Percentiles rank a stretch among this genome's conserved stretches.
phyloP scores from a whole-genome alignment of 2,888 invertebrate species.

The Protophormia terraenovae region DNA sequence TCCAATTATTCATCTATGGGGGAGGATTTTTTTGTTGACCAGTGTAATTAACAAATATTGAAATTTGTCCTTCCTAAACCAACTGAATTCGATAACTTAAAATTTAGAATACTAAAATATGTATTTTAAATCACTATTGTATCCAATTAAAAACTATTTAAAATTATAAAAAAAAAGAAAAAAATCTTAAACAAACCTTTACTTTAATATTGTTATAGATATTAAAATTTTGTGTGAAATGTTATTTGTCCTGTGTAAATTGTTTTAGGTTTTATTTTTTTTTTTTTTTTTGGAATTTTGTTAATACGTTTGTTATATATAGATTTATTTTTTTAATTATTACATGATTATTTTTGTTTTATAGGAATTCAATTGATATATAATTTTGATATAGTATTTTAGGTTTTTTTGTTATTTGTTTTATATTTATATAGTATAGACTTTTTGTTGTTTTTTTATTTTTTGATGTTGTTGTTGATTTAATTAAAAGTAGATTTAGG shows the following conservation, averaged over 20 bases:
- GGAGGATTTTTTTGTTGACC: no score
- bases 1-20: no score
- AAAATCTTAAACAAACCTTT: slow-evolving; percentile 58
- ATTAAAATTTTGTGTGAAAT: slow-evolving; percentile 54
- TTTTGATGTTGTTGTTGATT: slow-evolving; percentile 35
- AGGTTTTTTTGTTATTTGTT: slow-evolving; percentile 2
- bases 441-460: slow-evolving; percentile 52
- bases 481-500: slow-evolving; percentile 48
- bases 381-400: slow-evolving; percentile 57
- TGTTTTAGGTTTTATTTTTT: slow-evolving; percentile 36
- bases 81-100: no score
- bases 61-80: no score
- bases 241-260: slow-evolving; percentile 61
- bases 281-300: slow-evolving; percentile 14
- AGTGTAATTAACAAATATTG: no score
- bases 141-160: not conserved
- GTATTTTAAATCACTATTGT: no score
- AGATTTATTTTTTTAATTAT: slow-evolving; percentile 25
- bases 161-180: not conserved
- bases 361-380: slow-evolving; percentile 61
- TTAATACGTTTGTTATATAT: slow-evolving; percentile 20
- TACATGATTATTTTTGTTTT: slow-evolving; percentile 47
- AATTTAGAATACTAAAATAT: no score
- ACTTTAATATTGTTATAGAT: not conserved
- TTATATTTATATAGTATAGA: slow-evolving; percentile 38